A percentile compares a stretch with the other conserved stretches of the same genome.
These are phyloP conservation scores for Heterohyrax brucei DNA, from an alignment of 2,797 vertebrate species.

Conservation along the genomic window DNA sequence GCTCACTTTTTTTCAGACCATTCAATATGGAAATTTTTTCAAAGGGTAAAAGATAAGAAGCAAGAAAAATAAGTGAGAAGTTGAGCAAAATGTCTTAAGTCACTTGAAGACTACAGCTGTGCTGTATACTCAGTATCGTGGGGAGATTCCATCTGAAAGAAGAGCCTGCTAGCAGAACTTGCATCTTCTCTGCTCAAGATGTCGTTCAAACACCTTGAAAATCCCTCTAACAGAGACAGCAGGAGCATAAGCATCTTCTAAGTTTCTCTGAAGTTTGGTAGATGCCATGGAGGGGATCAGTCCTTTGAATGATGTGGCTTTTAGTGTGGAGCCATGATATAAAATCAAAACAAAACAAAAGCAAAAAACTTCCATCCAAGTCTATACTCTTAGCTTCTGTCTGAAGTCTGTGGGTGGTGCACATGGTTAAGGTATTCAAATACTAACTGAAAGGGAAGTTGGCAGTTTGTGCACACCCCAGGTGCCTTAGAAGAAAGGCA, in stretches of 20 bases:
- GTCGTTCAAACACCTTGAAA: neutral
- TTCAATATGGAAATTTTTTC: neutral
- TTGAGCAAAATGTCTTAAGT: neutral
- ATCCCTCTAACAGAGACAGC: neutral
- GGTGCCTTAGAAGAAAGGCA: neutral
- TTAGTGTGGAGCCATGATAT: neutral
- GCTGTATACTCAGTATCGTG: accelerated
- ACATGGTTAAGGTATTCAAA: neutral
- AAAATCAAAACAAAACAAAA: neutral
- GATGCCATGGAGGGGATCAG: neutral
- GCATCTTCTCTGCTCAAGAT: neutral
- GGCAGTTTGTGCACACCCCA: neutral
- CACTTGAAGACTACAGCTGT: neutral
- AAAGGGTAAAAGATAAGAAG: neutral
- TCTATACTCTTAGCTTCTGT: neutral
- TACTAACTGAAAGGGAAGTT: neutral
- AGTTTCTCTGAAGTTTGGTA: neutral
- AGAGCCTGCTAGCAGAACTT: neutral
- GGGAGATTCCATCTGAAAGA: neutral
- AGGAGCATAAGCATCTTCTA: neutral
- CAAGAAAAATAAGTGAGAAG: neutral
- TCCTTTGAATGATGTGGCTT: neutral
- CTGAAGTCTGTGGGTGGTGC: neutral
- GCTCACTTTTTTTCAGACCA: neutral
- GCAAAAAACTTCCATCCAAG: neutral